Evolutionary conservation across 2,888 invertebrate genomes (phyloP).

Genomic region (Lepetodrilus schrolli): DNA sequence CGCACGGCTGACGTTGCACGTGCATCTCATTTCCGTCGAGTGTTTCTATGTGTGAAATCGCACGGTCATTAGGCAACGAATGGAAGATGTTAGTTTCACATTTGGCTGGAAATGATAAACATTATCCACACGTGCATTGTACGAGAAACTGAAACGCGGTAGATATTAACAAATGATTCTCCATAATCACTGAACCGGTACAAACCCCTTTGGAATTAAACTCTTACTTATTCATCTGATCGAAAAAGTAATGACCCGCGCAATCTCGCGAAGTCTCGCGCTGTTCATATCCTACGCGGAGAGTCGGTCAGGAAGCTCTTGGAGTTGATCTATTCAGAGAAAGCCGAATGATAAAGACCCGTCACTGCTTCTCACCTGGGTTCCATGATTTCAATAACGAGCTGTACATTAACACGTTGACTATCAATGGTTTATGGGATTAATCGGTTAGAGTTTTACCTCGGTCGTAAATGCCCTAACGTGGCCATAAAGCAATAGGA

Average conservation of each 20-base stretch:
- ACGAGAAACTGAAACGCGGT: background rate
- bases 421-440: background rate
- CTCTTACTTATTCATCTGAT: background rate
- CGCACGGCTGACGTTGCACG: constrained; percentile 20
- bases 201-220: background rate
- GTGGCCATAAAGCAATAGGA: too few relatives aligned
- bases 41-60: constrained; percentile 23
- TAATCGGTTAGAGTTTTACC: background rate
- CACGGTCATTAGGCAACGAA: constrained; percentile 26
- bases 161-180: constrained; percentile 1
- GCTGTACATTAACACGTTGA: background rate
- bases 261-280: background rate
- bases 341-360: background rate
- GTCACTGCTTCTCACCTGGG: background rate
- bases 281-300: background rate
- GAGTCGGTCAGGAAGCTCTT: background rate
- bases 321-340: background rate
- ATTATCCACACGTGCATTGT: constrained; percentile 9
- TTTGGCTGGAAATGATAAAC: background rate
- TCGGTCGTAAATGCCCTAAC: background rate
- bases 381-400: background rate
- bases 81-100: constrained; percentile 4
- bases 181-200: background rate
- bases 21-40: constrained; percentile 29
- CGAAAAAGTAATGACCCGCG: constrained; percentile 12